Evolutionary conservation across 2,113 vertebrate genomes (phyloP).

Genomic region (Sebastes schlegelii): DNA sequence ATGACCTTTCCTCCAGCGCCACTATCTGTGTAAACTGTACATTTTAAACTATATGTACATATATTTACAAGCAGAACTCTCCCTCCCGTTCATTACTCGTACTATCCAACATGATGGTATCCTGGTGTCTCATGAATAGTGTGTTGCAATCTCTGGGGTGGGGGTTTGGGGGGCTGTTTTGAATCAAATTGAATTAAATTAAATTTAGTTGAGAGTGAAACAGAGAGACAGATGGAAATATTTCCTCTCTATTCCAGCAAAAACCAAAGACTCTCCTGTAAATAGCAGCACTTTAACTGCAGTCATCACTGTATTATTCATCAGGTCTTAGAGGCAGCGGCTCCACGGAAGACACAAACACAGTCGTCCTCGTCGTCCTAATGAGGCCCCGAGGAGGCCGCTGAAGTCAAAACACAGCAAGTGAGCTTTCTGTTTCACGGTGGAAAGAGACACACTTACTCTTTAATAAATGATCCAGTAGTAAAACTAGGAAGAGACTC

Average conservation of each 20-base stretch:
- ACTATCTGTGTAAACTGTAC: not conserved
- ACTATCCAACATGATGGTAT: not conserved
- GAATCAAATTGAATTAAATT: not conserved
- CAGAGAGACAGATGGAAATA: constrained; percentile 26
- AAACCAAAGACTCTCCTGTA: not conserved
- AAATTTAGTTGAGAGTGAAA: constrained; percentile 11
- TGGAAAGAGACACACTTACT: constrained; percentile 10
- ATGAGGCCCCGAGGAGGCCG: constrained; percentile 53
- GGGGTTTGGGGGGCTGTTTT: not conserved
- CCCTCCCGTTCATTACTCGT: not conserved
- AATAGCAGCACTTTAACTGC: constrained; percentile 42
- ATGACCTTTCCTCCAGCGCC: not conserved
- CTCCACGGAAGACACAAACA: constrained; percentile 37
- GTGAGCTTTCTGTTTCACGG: constrained; percentile 33
- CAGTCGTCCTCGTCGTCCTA: constrained; percentile 29
- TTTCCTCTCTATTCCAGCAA: not conserved
- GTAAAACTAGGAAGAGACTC: constrained; percentile 8
- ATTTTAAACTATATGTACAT: too few relatives aligned
- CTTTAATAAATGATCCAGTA: constrained; percentile 38
- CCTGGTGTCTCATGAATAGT: constrained; percentile 8
- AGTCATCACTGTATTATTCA: constrained; percentile 63
- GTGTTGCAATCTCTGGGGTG: not conserved
- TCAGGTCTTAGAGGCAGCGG: constrained; percentile 31
- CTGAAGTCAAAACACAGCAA: constrained; percentile 49
- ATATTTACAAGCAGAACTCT: not conserved